These are phyloP conservation scores for Mungos mungo DNA, from an alignment of 2,113 vertebrate species.

Conservation along the genomic window DNA sequence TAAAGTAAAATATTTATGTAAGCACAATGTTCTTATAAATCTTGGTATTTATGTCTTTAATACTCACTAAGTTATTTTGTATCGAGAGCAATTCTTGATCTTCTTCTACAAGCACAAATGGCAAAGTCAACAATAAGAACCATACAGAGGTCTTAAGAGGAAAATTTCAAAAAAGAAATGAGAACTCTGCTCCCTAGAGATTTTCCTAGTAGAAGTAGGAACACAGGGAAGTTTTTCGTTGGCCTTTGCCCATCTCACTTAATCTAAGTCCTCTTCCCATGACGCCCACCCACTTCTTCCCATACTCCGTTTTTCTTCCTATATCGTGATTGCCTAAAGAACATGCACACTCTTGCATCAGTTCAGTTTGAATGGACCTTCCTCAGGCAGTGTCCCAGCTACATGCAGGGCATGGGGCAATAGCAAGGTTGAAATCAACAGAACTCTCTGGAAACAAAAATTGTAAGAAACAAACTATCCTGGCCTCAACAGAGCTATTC, in stretches of 20 bases:
- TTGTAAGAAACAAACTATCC: background rate
- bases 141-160: background rate
- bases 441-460: background rate
- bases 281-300: background rate
- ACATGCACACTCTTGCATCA: background rate
- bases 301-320: background rate
- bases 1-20: slow-evolving; percentile 38
- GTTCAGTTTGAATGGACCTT: background rate
- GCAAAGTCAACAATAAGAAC: background rate
- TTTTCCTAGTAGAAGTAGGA: background rate
- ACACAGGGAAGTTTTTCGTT: background rate
- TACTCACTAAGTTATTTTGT: background rate
- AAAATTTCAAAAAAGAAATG: slow-evolving; percentile 8
- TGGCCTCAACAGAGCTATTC: background rate
- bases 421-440: background rate
- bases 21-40: slow-evolving; percentile 4
- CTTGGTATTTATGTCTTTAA: slow-evolving; percentile 44
- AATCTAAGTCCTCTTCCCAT: background rate
- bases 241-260: background rate
- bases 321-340: background rate
- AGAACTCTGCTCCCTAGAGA: background rate
- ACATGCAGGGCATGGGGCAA: background rate
- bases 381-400: background rate
- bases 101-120: slow-evolving; percentile 14
- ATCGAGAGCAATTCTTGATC: background rate